phyloP scores from a whole-genome alignment of 2,888 invertebrate species.

The Andrena flavipes region DNA sequence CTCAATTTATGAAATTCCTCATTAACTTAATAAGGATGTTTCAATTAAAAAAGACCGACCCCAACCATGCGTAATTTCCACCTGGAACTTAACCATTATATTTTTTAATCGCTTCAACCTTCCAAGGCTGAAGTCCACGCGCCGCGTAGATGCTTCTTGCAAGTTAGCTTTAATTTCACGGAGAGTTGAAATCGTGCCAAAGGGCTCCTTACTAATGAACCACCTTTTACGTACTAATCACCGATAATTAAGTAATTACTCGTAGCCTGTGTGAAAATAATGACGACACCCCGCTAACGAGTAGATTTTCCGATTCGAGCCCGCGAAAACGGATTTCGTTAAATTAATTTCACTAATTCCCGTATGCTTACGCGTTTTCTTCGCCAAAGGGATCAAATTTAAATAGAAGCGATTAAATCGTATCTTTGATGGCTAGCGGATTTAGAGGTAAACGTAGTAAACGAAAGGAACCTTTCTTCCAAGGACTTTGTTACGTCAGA shows the following conservation, averaged over 20 bases:
- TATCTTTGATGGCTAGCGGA: too few relatives aligned
- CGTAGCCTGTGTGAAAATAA: slow-evolving; percentile 33
- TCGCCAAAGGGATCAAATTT: background rate
- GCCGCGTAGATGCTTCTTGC: slow-evolving; percentile 24
- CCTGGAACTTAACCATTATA: slow-evolving; percentile 22
- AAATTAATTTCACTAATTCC: background rate
- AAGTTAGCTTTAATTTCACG: slow-evolving; percentile 52
- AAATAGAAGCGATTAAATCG: background rate
- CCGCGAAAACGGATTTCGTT: background rate
- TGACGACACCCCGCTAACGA: slow-evolving; percentile 26
- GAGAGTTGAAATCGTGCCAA: slow-evolving; percentile 42
- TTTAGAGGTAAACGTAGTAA: too few relatives aligned
- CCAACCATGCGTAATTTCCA: slow-evolving; percentile 3
- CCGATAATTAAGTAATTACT: slow-evolving; percentile 50
- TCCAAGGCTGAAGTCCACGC: background rate
- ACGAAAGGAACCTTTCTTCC: too few relatives aligned
- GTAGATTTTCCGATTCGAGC: slow-evolving; percentile 9
- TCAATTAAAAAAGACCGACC: slow-evolving; percentile 22
- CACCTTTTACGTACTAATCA: slow-evolving; percentile 41
- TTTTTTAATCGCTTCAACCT: slow-evolving; percentile 44
- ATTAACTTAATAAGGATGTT: slow-evolving; percentile 37
- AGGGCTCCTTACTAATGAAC: slow-evolving; percentile 43
- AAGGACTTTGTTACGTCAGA: too few relatives aligned
- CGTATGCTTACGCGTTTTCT: background rate
- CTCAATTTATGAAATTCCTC: slow-evolving; percentile 30